Evolutionary conservation across 2,888 invertebrate genomes (phyloP).

Genomic region (Pheosia tremula): DNA sequence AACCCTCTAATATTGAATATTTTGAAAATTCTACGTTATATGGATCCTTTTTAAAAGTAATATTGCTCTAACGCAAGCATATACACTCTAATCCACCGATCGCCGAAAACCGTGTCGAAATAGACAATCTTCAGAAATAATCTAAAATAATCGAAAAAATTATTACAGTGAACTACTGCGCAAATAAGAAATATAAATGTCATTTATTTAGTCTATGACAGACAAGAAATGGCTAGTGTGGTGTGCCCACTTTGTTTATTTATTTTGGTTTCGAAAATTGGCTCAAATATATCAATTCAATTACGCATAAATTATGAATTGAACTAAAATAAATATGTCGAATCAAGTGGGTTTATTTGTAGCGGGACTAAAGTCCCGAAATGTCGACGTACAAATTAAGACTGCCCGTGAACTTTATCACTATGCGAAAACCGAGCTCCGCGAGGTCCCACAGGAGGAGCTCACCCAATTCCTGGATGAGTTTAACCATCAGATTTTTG

Average conservation of each 20-base stretch:
- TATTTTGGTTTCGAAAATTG: slow-evolving; percentile 19
- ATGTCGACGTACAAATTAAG: slow-evolving; percentile 92
- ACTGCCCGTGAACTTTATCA: slow-evolving; percentile 95
- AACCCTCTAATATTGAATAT: too few relatives aligned
- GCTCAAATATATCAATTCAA: slow-evolving; percentile 15
- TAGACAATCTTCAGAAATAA: too few relatives aligned
- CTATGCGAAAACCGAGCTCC: slow-evolving; percentile 95
- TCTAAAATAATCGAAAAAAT: too few relatives aligned
- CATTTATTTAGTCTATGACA: slow-evolving; percentile 22
- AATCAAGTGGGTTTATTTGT: slow-evolving; percentile 91
- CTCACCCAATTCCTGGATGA: slow-evolving; percentile 96
- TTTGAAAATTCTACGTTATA: too few relatives aligned
- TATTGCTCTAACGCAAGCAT: too few relatives aligned
- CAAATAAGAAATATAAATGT: not conserved
- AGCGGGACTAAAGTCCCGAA: slow-evolving; percentile 93
- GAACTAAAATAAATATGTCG: slow-evolving; percentile 64
- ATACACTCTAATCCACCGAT: too few relatives aligned
- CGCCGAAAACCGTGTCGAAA: too few relatives aligned
- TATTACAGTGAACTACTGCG: not conserved
- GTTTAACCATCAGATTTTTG: slow-evolving; percentile 97
- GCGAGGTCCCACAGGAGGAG: slow-evolving; percentile 96
- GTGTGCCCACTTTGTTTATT: slow-evolving; percentile 46
- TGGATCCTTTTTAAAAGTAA: too few relatives aligned
- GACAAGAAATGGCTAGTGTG: slow-evolving; percentile 24
- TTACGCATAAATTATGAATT: slow-evolving; percentile 34